Percentiles rank a stretch among this genome's conserved stretches.
These are phyloP conservation scores for Drosophila ficusphila DNA, from an alignment of 1,140 invertebrate species.

Conservation along the genomic window DNA sequence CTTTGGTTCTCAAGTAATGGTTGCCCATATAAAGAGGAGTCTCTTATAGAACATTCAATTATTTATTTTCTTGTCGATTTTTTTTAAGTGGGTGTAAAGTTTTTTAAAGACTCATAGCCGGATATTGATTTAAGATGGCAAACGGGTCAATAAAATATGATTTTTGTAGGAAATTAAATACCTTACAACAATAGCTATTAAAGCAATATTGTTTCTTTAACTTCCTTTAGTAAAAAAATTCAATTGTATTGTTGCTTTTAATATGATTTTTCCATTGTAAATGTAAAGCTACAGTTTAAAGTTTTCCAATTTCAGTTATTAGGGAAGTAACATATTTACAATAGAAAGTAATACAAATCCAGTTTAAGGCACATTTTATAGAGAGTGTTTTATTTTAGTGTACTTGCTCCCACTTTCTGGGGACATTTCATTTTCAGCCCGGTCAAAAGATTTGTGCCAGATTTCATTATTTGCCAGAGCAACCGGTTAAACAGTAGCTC, in stretches of 20 bases:
- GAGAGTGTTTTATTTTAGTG: neutral
- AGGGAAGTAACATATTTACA: neutral
- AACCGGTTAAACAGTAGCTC: conserved; percentile 46
- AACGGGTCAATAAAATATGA: neutral
- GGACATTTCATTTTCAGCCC: conserved; percentile 18
- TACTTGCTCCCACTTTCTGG: conserved; percentile 1
- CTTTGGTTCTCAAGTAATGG: neutral
- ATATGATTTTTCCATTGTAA: conserved; percentile 5
- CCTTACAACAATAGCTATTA: neutral
- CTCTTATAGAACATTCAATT: conserved; percentile 4
- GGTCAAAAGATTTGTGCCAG: conserved; percentile 40
- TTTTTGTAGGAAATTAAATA: neutral
- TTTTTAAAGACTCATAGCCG: neutral
- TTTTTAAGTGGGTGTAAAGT: neutral
- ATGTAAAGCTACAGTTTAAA: neutral
- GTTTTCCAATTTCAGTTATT: neutral
- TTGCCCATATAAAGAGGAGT: neutral
- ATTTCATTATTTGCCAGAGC: conserved; percentile 14
- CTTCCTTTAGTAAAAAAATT: neutral
- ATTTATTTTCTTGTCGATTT: neutral
- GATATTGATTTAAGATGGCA: neutral
- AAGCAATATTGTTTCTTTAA: neutral
- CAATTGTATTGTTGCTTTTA: neutral
- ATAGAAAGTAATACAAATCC: conserved; percentile 7
- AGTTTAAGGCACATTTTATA: neutral